Evolutionary conservation across 2,888 invertebrate species (phyloP), one percentile per base, ranked within the genome.

Genomic region (Mesopsocus fuscifrons): DNA sequence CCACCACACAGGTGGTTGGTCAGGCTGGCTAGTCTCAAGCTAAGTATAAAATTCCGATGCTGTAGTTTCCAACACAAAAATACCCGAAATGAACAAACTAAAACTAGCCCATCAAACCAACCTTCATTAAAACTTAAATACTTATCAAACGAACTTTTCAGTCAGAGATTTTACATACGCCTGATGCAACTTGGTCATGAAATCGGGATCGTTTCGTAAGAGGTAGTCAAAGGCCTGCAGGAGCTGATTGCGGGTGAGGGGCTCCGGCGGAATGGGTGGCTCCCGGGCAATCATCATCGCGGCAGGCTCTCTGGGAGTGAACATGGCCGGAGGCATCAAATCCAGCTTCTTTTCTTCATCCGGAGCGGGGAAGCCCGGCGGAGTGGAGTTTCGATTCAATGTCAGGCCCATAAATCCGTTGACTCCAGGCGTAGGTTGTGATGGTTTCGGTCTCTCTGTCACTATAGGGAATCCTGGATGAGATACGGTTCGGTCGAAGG

Each of bases 91-190:
- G n/a, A n/a, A n/a, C n/a, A n/a, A n/a, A n/a, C n/a, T n/a, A n/a
- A n/a, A n/a, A n/a, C n/a, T n/a, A n/a, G n/a, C n/a, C n/a, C n/a
- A n/a, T n/a, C n/a, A n/a, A n/a, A n/a, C n/a, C n/a, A n/a, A n/a
- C n/a, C n/a, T n/a, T n/a, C n/a, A n/a, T n/a, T n/a, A n/a, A n/a
- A n/a, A n/a, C n/a, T n/a, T n/a, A n/a, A n/a, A n/a, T n/a, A n/a
- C n/a, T n/a, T n/a, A n/a, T 55, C 65, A 67, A 41, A 66, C 65
- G 11, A 67, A 60, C 52, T 67, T 62, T 48, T 81, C 79, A 56
- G 78, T 71, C 55, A 83, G 79, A 23, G 83, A 82, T 63, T 85
- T 83, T 15, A 89, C 77, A 59, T 92, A 92, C 43, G 87, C 91
- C 63, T 91, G 87, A 57, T 92, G 89, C 48, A 92, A 66, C 61